Base-by-base conservation (phyloP, 2,888 invertebrate genomes). In the Lymantria dispar region DNA sequence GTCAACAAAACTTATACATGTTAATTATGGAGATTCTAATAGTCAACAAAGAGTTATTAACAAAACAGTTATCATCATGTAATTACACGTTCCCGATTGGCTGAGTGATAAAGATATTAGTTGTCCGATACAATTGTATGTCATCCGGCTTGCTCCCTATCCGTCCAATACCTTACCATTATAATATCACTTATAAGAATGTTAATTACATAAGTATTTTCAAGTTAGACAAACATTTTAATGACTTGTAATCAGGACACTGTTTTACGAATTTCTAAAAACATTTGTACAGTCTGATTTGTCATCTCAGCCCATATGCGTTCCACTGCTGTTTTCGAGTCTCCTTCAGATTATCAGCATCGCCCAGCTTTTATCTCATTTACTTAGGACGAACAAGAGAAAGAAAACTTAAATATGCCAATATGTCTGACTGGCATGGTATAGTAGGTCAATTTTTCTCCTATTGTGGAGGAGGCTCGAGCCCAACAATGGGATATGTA, bases 121-220 rank as follows among this genome's bases (percentile, higher is more conserved):
- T 56, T 15, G 49, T 30, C n/a, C 47, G 56, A 64, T 65, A 58
- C 55, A 44, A 56, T 52, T 50, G 52, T 56, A 42, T 46, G 47
- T 57, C 49, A 41, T 51, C 62, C 52, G 54, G 31, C 43, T 41
- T 41, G 37, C 9, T 45, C 48, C 22, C 44, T 40, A 51, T 48
- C 39, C 44, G 42, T 50, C 13, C 30, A 10, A 47, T 52, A 33
- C 42, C 47, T 44, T 43, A 40, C 38, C 38, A 58, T 52, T 60
- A 64, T 59, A 58, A 67, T 74, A 76, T 73, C 68, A 62, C 61
- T 64, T 68, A 72, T 76, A 76, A 80, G 85, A 87, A 88, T 87
- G 87, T 86, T 88, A 87, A 87, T 87, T 83, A 78, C 83, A 54
- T 64, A 81, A 78, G 77, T 77, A 76, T 75, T 65, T 64, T 53